These are phyloP conservation scores for Nannoperca australis DNA, from an alignment of 2,797 vertebrate genomes.

Conservation along the genomic window DNA sequence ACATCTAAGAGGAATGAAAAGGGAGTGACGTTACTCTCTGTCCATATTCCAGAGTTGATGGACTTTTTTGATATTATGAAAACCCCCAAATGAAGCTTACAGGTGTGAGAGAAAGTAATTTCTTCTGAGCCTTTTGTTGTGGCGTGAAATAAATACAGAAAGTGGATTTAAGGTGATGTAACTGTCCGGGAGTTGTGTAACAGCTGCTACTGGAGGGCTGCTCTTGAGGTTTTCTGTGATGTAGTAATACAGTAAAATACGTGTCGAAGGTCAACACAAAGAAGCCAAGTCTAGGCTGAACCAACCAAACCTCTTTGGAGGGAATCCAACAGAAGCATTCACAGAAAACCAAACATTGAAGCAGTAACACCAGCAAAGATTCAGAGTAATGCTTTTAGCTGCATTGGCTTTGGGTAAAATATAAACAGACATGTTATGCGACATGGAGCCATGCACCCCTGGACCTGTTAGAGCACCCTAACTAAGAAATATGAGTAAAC, in stretches of 20 bases:
- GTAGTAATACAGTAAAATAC: not conserved
- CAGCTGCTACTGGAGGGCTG: not conserved
- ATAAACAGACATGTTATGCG: constrained; percentile 25
- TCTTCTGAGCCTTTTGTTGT: constrained; percentile 27
- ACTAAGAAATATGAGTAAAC: constrained; percentile 31
- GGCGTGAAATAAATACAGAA: constrained; percentile 25
- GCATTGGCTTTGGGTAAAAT: constrained; percentile 15
- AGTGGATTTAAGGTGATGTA: constrained; percentile 51
- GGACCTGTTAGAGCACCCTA: not conserved
- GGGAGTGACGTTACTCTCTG: constrained; percentile 19
- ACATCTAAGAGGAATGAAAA: constrained; percentile 50
- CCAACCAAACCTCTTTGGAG: not conserved
- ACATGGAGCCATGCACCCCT: constrained; percentile 17
- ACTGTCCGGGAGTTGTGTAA: constrained; percentile 7
- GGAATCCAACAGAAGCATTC: constrained; percentile 6
- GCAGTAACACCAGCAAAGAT: not conserved
- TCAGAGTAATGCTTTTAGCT: constrained; percentile 9
- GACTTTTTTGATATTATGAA: constrained; percentile 28
- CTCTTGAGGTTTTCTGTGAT: constrained; percentile 7
- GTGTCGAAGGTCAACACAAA: constrained; percentile 13
- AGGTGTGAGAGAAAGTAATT: constrained; percentile 19
- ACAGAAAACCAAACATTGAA: not conserved
- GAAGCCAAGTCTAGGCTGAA: not conserved
- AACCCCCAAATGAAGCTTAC: constrained; percentile 27
- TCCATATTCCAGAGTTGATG: constrained; percentile 47